Evolutionary conservation across 2,888 invertebrate species (phyloP).

Genomic region (Lasiommata megera): DNA sequence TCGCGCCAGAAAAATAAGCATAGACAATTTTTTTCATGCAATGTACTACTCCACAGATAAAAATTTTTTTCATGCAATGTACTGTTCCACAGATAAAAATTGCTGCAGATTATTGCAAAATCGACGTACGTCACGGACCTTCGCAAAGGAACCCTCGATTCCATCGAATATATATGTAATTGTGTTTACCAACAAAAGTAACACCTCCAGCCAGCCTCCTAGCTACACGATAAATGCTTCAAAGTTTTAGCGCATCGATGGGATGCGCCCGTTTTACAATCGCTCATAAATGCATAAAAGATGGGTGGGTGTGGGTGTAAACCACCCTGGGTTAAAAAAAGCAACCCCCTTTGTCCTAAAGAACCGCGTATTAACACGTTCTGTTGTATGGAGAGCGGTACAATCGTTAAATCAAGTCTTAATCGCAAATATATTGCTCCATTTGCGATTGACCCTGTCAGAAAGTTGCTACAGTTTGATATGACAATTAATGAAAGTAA

Average conservation of each 20-base stretch:
- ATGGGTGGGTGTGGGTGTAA: slow-evolving; percentile 33
- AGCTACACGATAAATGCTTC: slow-evolving; percentile 40
- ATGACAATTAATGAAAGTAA: no score
- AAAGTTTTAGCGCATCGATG: slow-evolving; percentile 45
- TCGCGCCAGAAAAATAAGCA: no score
- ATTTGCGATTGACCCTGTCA: no score
- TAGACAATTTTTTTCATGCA: no score
- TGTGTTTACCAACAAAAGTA: slow-evolving; percentile 22
- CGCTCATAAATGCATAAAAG: slow-evolving; percentile 60
- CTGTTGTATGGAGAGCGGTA: slow-evolving; percentile 33
- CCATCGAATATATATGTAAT: neutral
- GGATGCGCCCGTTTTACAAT: slow-evolving; percentile 49
- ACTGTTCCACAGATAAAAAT: no score
- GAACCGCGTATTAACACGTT: slow-evolving; percentile 59
- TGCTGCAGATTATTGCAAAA: no score
- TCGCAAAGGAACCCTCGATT: no score
- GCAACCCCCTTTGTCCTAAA: slow-evolving; percentile 53
- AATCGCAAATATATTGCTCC: neutral
- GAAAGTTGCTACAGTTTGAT: no score
- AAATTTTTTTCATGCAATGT: no score
- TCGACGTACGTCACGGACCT: no score
- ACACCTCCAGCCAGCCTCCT: slow-evolving; percentile 36
- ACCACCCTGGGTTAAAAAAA: slow-evolving; percentile 42
- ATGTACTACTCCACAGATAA: no score
- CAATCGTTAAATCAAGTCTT: slow-evolving; percentile 21